phyloP scores from a whole-genome alignment of 2,113 vertebrate species.

The Alethe castanea region DNA sequence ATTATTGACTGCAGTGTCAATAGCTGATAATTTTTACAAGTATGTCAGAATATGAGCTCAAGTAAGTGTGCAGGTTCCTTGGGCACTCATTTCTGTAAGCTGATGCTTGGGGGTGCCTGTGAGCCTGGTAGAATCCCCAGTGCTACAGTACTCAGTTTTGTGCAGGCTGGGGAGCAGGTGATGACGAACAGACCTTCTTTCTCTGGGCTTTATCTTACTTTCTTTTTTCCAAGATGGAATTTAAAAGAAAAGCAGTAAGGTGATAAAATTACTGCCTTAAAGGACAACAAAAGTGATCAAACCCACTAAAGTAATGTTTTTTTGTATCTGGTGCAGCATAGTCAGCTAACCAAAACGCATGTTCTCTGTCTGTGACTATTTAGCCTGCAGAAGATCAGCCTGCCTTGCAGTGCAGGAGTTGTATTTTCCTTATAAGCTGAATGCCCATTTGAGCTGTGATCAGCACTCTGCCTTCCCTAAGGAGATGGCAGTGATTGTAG shows the following conservation, averaged over 20 bases:
- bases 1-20: not conserved
- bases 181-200: not conserved
- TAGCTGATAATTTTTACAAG: not conserved
- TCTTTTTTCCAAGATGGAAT: not conserved
- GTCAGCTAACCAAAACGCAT: not conserved
- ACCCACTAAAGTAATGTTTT: not conserved
- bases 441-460: conserved; percentile 30
- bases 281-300: not conserved
- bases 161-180: not conserved
- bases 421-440: conserved; percentile 1
- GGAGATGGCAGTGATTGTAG: conserved; percentile 46
- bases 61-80: not conserved
- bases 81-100: not conserved
- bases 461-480: conserved; percentile 53
- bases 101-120: not conserved
- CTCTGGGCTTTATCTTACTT: not conserved
- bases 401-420: not conserved
- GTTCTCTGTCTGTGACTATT: not conserved
- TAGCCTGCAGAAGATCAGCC: not conserved
- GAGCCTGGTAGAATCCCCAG: not conserved
- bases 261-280: not conserved
- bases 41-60: not conserved
- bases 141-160: not conserved
- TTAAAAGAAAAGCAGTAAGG: not conserved
- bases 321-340: not conserved